Base-by-base conservation (phyloP, 2,797 vertebrate genomes). In the Odontamblyopus rebecca region DNA sequence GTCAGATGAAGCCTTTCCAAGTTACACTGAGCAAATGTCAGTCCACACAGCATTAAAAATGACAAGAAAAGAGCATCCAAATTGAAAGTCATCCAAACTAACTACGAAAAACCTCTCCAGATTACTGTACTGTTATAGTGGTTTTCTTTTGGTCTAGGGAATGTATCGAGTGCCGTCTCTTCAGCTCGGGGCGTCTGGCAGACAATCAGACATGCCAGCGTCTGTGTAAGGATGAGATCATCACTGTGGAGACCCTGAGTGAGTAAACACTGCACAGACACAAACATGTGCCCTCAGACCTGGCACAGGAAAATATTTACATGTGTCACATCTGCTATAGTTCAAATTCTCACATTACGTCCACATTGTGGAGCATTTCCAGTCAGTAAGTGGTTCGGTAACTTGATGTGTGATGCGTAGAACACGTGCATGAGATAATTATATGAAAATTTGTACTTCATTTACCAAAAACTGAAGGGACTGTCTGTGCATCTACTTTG, bases 201-300 rank as follows among this genome's bases (percentile, higher is more conserved):
- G 95, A 97, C 92, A 99, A 98, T 92, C 94, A 97, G 85, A 98
- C 97, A 68, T 99, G 98, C 86, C 96, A 97, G 76, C 93, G 93
- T 2, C 90, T 93, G 76, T 94, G 94, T 82, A 93, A 91, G 89
- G 93, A 92, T 90, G 87, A 98, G 84, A 96, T 98, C 87, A 86
- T 96, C 90, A 95, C 95, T 0, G 94, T 95, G 86, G 97, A 99
- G 79, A 87, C 85, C 69, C 94, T 98, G 0, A 88, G 98, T 99
- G 84, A 95, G 96, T 90, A 53, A 67, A 83, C 71, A 68, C 72
- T 56, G 23, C 7, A 27, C 23, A 16, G 3, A 72, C 67, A 67
- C 63, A 59, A 38, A 68, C 32, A 56, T n/a, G 27, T 26, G 41
- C n/a, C 66, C 62, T 13, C 19, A 56, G 50, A 61, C 65, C 70